Conservation (phyloP, 2,888 invertebrate genomes). For the Leptarthrus brevirostris region DNA sequence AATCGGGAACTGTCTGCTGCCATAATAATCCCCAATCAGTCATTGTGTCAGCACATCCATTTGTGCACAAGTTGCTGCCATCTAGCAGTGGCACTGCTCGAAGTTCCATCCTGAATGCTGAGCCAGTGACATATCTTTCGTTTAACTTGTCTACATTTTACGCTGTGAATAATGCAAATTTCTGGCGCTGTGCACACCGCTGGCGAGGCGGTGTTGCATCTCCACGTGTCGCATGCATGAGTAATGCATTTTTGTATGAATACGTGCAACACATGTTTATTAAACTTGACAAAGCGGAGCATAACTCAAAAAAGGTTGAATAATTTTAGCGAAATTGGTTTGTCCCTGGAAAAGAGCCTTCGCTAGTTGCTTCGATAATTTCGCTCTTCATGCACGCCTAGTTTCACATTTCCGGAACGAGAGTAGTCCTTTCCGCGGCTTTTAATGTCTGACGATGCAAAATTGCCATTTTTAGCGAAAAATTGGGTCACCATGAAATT, state of each 20-base stretch:
- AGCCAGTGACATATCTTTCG: constrained; percentile 44
- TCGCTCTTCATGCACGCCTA: background rate
- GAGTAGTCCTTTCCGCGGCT: background rate
- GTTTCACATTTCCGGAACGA: background rate
- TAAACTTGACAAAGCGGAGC: constrained; percentile 25
- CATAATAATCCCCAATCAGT: constrained; percentile 55
- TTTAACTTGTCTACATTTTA: constrained; percentile 50
- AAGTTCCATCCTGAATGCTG: no score
- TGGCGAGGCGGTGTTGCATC: constrained; percentile 3
- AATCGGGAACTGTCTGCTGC: constrained; percentile 31
- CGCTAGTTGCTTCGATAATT: constrained; percentile 10
- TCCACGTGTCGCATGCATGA: constrained; percentile 35
- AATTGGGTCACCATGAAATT: no score
- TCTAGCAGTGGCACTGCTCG: constrained; percentile 38
- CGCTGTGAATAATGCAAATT: constrained; percentile 50
- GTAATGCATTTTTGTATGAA: constrained; percentile 32
- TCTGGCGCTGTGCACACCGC: constrained; percentile 32
- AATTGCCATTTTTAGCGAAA: background rate
- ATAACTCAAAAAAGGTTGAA: background rate
- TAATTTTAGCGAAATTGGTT: constrained; percentile 39
- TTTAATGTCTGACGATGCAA: background rate
- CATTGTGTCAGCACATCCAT: constrained; percentile 54
- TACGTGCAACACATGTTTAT: constrained; percentile 36
- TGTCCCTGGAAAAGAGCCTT: background rate
- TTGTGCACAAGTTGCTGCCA: constrained; percentile 35